Percentiles rank a stretch among this genome's conserved stretches.
phyloP scores from a whole-genome alignment of 2,888 invertebrate genomes.

The Amblyteles armatorius region DNA sequence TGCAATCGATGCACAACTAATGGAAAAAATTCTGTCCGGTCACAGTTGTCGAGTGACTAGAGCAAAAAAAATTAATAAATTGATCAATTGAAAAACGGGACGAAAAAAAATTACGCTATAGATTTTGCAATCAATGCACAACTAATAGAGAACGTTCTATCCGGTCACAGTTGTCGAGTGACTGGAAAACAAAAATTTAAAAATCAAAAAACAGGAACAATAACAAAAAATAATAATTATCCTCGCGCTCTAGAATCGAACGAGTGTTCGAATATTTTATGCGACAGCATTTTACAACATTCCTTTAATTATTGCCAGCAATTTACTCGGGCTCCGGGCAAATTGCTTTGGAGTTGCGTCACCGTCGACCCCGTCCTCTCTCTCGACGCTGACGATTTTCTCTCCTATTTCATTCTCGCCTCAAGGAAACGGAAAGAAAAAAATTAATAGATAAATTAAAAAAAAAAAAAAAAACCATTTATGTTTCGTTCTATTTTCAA shows the following conservation, averaged over 20 bases:
- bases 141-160: no score
- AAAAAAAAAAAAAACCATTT: background rate
- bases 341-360: conserved; percentile 60
- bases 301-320: conserved; percentile 60
- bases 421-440: conserved; percentile 17
- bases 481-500: background rate
- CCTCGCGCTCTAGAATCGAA: conserved; percentile 16
- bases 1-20: background rate
- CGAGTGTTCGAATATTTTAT: background rate
- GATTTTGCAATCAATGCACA: background rate
- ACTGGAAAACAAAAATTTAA: background rate
- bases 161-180: background rate
- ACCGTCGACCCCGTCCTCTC: conserved; percentile 3
- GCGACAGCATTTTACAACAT: conserved; percentile 13
- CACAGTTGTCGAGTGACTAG: background rate
- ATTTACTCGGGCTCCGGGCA: conserved; percentile 56
- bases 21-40: background rate
- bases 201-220: background rate
- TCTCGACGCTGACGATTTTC: conserved; percentile 35
- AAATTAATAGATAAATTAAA: background rate
- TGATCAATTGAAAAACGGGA: background rate
- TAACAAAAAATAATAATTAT: conserved; percentile 11
- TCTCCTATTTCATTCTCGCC: conserved; percentile 6
- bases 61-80: conserved; percentile 11
- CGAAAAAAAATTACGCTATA: background rate